Conservation (phyloP, 2,797 vertebrate species). For the Austrolebias charrua region DNA sequence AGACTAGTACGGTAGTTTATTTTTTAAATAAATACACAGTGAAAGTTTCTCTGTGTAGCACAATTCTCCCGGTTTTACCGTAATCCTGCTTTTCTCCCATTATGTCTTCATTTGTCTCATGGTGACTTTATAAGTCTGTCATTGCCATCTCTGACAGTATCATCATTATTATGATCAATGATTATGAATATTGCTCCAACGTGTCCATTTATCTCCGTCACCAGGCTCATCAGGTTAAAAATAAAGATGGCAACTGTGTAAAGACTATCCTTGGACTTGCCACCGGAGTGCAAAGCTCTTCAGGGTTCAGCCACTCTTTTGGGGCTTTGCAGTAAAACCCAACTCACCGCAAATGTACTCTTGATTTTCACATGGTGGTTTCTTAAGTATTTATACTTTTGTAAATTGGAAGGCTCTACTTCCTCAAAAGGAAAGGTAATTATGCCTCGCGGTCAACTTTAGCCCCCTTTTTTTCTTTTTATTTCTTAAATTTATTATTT, state of each 20-base stretch:
- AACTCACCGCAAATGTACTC: constrained; percentile 49
- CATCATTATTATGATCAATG: constrained; percentile 78
- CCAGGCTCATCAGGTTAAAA: constrained; percentile 66
- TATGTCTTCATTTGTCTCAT: constrained; percentile 66
- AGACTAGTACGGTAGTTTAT: background rate
- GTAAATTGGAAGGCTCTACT: constrained; percentile 70
- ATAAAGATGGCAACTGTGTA: constrained; percentile 47
- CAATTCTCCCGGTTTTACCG: constrained; percentile 19
- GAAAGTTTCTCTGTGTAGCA: constrained; percentile 27
- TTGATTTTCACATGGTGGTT: constrained; percentile 60
- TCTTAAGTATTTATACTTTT: constrained; percentile 67
- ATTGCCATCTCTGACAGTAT: constrained; percentile 75
- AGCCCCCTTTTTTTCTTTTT: constrained; percentile 29
- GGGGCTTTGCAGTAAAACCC: constrained; percentile 45
- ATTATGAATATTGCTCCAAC: constrained; percentile 73
- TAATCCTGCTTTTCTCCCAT: constrained; percentile 56
- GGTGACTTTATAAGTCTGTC: constrained; percentile 66
- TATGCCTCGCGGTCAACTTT: constrained; percentile 43
- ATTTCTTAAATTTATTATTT: no score
- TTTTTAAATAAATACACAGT: background rate
- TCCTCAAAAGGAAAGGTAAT: constrained; percentile 65
- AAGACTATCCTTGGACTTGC: constrained; percentile 46
- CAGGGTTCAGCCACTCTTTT: constrained; percentile 36
- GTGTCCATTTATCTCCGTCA: constrained; percentile 68
- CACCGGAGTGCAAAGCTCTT: constrained; percentile 24